Evolutionary conservation across 1,140 invertebrate genomes (phyloP).

Genomic region (Atta colombica): DNA sequence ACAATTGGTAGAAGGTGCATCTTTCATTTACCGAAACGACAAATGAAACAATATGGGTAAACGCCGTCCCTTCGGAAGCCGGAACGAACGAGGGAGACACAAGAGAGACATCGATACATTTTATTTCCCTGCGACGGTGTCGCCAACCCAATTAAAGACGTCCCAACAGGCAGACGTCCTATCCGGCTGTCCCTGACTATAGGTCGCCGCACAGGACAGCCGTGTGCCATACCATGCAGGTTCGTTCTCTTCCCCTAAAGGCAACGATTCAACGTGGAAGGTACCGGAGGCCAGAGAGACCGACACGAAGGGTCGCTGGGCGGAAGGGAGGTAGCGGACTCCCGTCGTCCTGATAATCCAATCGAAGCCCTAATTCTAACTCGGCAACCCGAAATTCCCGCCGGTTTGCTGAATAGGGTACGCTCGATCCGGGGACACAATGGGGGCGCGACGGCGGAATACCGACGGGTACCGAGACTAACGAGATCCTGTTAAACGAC

Average conservation of each 20-base stretch:
- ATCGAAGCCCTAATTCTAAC: conserved; percentile 87
- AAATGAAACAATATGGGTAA: conserved; percentile 45
- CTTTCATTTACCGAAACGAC: conserved; percentile 34
- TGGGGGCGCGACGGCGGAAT: conserved; percentile 79
- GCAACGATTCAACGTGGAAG: conserved; percentile 80
- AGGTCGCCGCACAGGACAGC: conserved; percentile 57
- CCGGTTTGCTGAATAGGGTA: conserved; percentile 85
- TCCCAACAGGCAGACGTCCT: conserved; percentile 82
- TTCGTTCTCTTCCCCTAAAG: conserved; percentile 69
- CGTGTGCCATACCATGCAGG: conserved; percentile 67
- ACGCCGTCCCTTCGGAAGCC: conserved; percentile 47
- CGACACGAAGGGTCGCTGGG: conserved; percentile 45
- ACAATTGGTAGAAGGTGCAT: conserved; percentile 1
- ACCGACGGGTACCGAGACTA: conserved; percentile 75
- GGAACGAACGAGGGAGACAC: conserved; percentile 56
- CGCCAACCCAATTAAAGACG: conserved; percentile 86
- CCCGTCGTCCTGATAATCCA: conserved; percentile 84
- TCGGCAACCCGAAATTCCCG: conserved; percentile 85
- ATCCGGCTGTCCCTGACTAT: conserved; percentile 73
- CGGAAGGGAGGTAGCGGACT: conserved; percentile 61
- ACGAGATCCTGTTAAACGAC: conserved; percentile 81
- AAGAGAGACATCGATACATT: conserved; percentile 76
- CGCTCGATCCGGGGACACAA: conserved; percentile 82
- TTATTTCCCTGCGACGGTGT: conserved; percentile 81
- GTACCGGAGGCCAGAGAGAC: conserved; percentile 79